These are phyloP conservation scores for Nixonia krombeini DNA, from an alignment of 1,140 invertebrate genomes.

Conservation along the genomic window DNA sequence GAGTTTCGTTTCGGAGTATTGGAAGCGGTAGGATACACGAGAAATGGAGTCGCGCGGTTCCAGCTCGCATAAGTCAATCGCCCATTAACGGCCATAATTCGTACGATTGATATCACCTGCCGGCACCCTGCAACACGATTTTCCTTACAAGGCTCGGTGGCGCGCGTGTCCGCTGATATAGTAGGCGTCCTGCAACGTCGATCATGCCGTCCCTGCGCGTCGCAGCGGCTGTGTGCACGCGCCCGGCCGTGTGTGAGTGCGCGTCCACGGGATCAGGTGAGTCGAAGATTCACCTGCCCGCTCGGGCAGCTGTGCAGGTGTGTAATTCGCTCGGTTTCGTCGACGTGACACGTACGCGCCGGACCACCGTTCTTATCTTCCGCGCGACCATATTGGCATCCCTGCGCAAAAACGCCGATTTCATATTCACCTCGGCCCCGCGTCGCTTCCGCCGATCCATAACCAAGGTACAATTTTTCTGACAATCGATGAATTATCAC, in stretches of 20 bases:
- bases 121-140: slow-evolving; percentile 39
- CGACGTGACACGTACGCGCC: slow-evolving; percentile 42
- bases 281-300: slow-evolving; percentile 68
- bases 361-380: slow-evolving; percentile 38
- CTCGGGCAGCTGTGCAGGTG: slow-evolving; percentile 67
- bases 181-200: slow-evolving; percentile 43
- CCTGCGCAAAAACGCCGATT: not conserved
- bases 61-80: slow-evolving; percentile 49
- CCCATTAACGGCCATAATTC: slow-evolving; percentile 65
- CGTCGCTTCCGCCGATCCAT: too few relatives aligned
- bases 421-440: not conserved
- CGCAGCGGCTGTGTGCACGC: slow-evolving; percentile 17
- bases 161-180: slow-evolving; percentile 26
- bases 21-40: too few relatives aligned
- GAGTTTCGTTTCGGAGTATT: too few relatives aligned
- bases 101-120: slow-evolving; percentile 68
- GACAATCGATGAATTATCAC: too few relatives aligned
- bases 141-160: slow-evolving; percentile 38
- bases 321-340: slow-evolving; percentile 66
- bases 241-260: slow-evolving; percentile 24
- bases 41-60: slow-evolving; percentile 1
- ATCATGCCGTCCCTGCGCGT: slow-evolving; percentile 36
- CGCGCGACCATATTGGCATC: slow-evolving; percentile 17
- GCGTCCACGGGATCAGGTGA: slow-evolving; percentile 64
- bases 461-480: too few relatives aligned